Conservation (phyloP, 2,888 invertebrate genomes). For the Ashinkailepas kermadecensis region DNA sequence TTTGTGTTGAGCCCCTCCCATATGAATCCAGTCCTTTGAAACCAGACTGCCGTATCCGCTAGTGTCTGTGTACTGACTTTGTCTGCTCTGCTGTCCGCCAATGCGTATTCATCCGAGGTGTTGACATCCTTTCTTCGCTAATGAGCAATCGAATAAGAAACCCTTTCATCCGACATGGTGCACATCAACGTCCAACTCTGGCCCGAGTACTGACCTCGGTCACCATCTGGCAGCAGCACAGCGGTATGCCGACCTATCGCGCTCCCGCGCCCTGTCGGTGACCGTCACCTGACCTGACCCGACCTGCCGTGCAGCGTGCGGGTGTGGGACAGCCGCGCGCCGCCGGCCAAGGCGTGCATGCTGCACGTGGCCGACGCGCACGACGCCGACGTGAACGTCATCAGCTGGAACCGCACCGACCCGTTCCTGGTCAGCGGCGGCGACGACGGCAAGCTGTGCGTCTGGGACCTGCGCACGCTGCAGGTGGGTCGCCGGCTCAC, state of each 20-base stretch:
- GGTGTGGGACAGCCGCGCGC: conserved; percentile 89
- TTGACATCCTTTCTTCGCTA: too few species aligned
- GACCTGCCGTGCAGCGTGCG: conserved; percentile 54
- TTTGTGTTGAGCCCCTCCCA: neutral
- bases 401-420: conserved; percentile 90
- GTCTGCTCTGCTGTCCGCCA: too few species aligned
- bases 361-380: conserved; percentile 78
- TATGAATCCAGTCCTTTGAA: too few species aligned
- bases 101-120: too few species aligned
- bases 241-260: neutral
- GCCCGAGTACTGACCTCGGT: too few species aligned
- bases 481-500: conserved; percentile 41
- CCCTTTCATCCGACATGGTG: too few species aligned
- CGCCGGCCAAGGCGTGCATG: conserved; percentile 85
- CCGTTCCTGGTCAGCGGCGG: conserved; percentile 89
- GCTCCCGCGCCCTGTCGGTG: conserved; percentile 23
- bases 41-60: too few species aligned
- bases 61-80: too few species aligned
- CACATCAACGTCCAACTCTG: too few species aligned
- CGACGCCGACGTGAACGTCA: conserved; percentile 88
- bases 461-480: conserved; percentile 92
- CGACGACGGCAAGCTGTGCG: conserved; percentile 86
- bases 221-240: too few species aligned
- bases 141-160: too few species aligned
- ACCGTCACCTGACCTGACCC: too few species aligned